Evolutionary conservation across 1,140 invertebrate genomes (phyloP).

Genomic region (Drosophila dunni): DNA sequence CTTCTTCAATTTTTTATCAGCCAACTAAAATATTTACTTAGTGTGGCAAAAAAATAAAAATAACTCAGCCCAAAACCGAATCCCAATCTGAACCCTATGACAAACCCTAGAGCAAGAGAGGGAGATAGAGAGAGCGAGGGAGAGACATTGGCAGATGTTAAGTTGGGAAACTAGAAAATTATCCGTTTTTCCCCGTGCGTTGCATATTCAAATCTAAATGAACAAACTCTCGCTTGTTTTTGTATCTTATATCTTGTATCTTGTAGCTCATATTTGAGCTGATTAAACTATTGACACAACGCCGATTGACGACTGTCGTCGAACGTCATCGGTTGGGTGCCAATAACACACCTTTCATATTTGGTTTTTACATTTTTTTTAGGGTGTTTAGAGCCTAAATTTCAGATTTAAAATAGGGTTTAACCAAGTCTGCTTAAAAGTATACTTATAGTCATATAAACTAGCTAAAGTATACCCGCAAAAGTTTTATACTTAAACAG

Average conservation of each 20-base stretch:
- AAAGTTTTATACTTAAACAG: too few species aligned
- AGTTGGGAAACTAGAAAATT: background rate
- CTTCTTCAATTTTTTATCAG: conserved; percentile 57
- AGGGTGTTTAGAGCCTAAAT: background rate
- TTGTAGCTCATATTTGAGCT: conserved; percentile 76
- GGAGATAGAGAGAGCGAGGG: conserved; percentile 8
- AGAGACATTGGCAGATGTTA: background rate
- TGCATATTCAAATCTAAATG: conserved; percentile 65
- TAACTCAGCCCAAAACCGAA: conserved; percentile 7
- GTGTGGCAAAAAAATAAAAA: conserved; percentile 33
- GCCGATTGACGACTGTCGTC: conserved; percentile 38
- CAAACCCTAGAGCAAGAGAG: background rate
- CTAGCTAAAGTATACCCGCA: too few species aligned
- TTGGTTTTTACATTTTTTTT: conserved; percentile 26
- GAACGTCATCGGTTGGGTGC: background rate
- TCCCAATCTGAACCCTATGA: conserved; percentile 2
- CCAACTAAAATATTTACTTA: conserved; percentile 73
- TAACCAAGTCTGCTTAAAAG: too few species aligned
- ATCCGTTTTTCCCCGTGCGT: conserved; percentile 37
- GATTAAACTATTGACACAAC: conserved; percentile 77
- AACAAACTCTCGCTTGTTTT: conserved; percentile 12
- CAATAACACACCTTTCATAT: conserved; percentile 56
- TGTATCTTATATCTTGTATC: conserved; percentile 32
- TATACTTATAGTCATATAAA: too few species aligned
- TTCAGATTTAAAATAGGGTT: too few species aligned